These are phyloP conservation scores for Pongo abelii DNA, from an alignment of 2,113 vertebrate species.

Conservation along the genomic window DNA sequence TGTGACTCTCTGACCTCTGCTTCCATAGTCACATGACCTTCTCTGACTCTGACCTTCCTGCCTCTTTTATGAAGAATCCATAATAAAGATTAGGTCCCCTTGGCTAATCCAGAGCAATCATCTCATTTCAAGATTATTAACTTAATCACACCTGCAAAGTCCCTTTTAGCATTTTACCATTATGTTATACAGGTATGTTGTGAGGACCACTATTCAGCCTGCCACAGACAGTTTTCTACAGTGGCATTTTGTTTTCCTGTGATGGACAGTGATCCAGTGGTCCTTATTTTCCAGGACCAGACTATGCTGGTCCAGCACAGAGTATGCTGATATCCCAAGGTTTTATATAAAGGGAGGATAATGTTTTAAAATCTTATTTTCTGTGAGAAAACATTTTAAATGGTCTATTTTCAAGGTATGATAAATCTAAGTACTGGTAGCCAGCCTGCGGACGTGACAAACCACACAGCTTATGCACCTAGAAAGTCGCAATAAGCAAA, in stretches of 20 bases:
- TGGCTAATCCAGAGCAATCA: background rate
- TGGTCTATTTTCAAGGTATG: no score
- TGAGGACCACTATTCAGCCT: background rate
- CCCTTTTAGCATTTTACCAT: background rate
- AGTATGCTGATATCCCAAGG: background rate
- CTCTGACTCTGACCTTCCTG: background rate
- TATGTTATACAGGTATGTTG: background rate
- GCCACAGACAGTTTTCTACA: background rate
- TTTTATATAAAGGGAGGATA: constrained; percentile 16
- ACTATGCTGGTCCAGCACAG: background rate
- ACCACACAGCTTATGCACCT: no score
- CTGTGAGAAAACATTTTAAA: no score
- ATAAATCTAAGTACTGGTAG: no score
- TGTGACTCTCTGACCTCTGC: background rate
- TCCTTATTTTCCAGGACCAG: background rate
- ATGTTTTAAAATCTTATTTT: constrained; percentile 14
- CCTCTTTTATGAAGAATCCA: background rate
- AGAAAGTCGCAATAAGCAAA: no score
- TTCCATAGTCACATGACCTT: background rate
- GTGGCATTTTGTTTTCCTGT: background rate
- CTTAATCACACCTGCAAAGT: background rate
- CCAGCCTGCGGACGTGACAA: no score
- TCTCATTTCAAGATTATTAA: background rate
- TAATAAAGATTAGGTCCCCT: background rate
- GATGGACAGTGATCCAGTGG: no score